phyloP scores from a whole-genome alignment of 37 sponge, comb jelly and placozoan genomes.

The Diacarnus erythraeanus region DNA sequence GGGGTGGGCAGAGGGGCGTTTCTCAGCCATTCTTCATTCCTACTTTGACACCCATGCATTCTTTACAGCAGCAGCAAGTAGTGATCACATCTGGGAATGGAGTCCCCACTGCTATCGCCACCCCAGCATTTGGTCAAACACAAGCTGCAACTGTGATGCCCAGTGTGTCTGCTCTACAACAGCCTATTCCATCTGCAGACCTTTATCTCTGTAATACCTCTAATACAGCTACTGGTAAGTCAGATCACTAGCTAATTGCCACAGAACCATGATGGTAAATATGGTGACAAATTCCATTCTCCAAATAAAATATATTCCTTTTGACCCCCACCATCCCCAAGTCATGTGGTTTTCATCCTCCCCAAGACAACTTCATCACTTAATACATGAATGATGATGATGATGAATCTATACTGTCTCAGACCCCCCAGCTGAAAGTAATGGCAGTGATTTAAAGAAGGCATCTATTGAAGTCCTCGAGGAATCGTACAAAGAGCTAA shows the following conservation, averaged over 20 bases:
- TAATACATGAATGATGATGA: no score
- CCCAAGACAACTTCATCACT: no score
- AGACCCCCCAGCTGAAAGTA: slow-evolving; percentile 17
- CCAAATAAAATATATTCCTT: no score
- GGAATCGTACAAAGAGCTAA: slow-evolving; percentile 51
- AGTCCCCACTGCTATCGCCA: neutral
- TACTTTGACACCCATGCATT: slow-evolving; percentile 10
- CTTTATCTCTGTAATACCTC: slow-evolving; percentile 30
- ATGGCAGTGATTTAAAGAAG: slow-evolving; percentile 20
- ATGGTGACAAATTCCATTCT: no score
- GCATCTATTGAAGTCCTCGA: slow-evolving; percentile 43
- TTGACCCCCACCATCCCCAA: no score
- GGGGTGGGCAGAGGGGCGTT: neutral
- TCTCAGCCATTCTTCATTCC: slow-evolving; percentile 15
- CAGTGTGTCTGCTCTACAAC: neutral
- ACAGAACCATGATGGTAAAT: no score
- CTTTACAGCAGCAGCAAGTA: slow-evolving; percentile 13
- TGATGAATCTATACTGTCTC: neutral
- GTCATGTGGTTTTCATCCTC: no score
- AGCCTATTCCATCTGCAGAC: neutral
- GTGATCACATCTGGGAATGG: slow-evolving; percentile 20
- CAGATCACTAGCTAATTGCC: no score
- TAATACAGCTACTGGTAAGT: slow-evolving; percentile 21
- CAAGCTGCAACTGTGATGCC: neutral
- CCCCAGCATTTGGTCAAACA: neutral